Evolutionary conservation across 2,797 vertebrate genomes (phyloP), one percentile per base, ranked within the genome.

Genomic region (Phylloscopus collybita): DNA sequence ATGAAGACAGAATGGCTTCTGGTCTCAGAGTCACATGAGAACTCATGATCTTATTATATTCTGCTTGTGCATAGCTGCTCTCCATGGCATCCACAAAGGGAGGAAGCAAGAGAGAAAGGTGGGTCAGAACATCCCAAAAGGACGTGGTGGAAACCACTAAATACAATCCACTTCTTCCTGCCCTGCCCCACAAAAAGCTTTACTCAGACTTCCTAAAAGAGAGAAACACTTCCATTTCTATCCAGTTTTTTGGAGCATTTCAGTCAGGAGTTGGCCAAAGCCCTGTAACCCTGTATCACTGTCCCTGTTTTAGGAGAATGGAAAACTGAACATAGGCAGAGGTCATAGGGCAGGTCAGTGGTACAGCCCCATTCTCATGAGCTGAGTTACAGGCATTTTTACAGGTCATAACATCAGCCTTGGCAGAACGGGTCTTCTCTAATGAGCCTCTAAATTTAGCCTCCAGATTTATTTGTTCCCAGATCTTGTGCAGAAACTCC

Each of bases 11-110:
- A 44, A 44, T 22, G 26, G 21, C 10, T n/a, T 94, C 88, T 74
- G 36, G 53, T 66, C 53, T 72, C 57, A 70, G 73, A 82, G 40
- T 51, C n/a, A 71, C 49, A 81, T 8, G 30, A 95, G 78, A 94
- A 90, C 65, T 81, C 56, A 6, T 70, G 62, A 94, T 64, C 81
- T 96, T 34, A 6, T 87, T 86, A 66, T 10, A 6, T 45, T 93
- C 88, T 81, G 49, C 57, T 90, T 94, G 73, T 49, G 36, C 40
- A 22, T 73, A 93, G 40, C 72, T 91, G 53, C 78, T 95, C 42
- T 94, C 94, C 84, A 81, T 54, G 66, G 94, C 87, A 97, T 87
- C 30, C 80, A 53, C 50, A 67, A 10, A 84, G 32, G 19, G 32
- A 80, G 30, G 49, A 83, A 78, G 73, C 30, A 44, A 94, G 7